Evolutionary conservation across 2,797 vertebrate genomes (phyloP).

Genomic region (Ceryle rudis): DNA sequence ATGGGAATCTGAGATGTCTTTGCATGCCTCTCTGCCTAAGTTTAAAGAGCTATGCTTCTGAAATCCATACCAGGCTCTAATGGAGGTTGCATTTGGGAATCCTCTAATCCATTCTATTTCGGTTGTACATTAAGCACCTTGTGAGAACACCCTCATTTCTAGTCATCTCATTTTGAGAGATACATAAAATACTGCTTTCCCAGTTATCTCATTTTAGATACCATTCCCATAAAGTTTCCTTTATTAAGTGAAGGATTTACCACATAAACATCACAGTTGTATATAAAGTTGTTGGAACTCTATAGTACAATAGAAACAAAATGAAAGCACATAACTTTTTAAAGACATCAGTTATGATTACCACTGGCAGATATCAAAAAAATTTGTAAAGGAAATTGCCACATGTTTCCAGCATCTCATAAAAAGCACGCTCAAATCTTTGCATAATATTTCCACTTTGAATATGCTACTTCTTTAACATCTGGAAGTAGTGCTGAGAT

Average conservation of each 20-base stretch:
- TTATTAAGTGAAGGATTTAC: background rate
- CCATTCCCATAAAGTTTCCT: background rate
- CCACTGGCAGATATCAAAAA: background rate
- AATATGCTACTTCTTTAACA: background rate
- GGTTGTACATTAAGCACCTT: background rate
- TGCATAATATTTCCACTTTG: background rate
- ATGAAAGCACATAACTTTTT: conserved; percentile 11
- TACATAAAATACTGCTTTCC: background rate
- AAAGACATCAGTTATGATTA: background rate
- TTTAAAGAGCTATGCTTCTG: background rate
- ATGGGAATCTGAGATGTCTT: background rate
- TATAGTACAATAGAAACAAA: background rate
- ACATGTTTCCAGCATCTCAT: background rate
- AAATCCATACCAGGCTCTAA: background rate
- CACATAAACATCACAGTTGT: background rate
- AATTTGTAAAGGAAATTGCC: background rate
- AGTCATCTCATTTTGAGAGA: background rate
- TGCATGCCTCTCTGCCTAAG: background rate
- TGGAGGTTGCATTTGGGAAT: background rate
- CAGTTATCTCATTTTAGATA: background rate
- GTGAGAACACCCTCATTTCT: background rate
- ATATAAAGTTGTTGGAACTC: background rate
- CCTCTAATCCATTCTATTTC: background rate
- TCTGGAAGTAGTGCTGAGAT: background rate
- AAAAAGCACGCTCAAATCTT: background rate